A percentile compares a stretch with the other conserved stretches of the same genome.
These are phyloP conservation scores for Dascillus cervinus DNA, from an alignment of 2,888 invertebrate genomes.

Conservation along the genomic window DNA sequence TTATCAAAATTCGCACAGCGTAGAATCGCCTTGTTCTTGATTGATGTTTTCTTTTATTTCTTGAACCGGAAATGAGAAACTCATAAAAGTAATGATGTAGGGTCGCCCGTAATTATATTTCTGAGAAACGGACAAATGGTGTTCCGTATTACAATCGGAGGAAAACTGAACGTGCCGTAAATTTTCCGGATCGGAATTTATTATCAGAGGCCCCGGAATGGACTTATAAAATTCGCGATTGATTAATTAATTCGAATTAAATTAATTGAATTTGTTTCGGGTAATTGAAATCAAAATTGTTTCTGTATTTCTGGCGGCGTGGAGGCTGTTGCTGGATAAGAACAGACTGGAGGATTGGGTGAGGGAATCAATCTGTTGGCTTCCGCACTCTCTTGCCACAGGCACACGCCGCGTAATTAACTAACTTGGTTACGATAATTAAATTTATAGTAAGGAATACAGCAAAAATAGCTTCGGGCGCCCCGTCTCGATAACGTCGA, in stretches of 20 bases:
- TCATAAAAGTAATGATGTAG: not conserved
- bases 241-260: not conserved
- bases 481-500: too few relatives aligned
- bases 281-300: slow-evolving; percentile 17
- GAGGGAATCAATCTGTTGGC: slow-evolving; percentile 23
- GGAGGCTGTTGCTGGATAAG: slow-evolving; percentile 5
- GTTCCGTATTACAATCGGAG: not conserved
- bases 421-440: slow-evolving; percentile 38
- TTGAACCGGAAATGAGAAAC: not conserved
- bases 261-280: slow-evolving; percentile 2
- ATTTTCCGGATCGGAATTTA: too few relatives aligned
- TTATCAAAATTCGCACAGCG: too few relatives aligned
- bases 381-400: slow-evolving; percentile 21
- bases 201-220: too few relatives aligned
- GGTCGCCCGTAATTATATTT: not conserved
- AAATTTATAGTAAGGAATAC: slow-evolving; percentile 37
- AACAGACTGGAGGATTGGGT: slow-evolving; percentile 12
- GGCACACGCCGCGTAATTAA: slow-evolving; percentile 32
- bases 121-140: not conserved
- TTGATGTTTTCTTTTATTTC: slow-evolving; percentile 1
- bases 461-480: slow-evolving; percentile 35
- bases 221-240: too few relatives aligned
- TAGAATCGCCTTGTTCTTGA: not conserved
- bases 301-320: slow-evolving; percentile 10
- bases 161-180: not conserved